Evolutionary conservation across 2,888 invertebrate species (phyloP).

Genomic region (Nasonovia ribisnigri): DNA sequence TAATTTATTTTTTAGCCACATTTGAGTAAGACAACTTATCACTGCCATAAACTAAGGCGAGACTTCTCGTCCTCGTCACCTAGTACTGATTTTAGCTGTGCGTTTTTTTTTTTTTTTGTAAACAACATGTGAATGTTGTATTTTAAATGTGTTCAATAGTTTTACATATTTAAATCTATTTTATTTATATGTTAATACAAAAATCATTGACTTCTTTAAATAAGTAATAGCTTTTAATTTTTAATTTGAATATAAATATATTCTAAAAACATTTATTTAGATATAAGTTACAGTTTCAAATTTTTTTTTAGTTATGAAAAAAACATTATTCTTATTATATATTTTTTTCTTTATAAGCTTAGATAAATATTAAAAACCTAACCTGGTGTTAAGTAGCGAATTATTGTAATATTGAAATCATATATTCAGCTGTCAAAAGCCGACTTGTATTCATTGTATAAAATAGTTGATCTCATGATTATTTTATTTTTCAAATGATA

Average conservation of each 20-base stretch:
- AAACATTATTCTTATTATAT: conserved; percentile 21
- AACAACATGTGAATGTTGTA: conserved; percentile 39
- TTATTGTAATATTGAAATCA: conserved; percentile 43
- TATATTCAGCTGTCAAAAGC: conserved; percentile 27
- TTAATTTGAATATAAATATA: conserved; percentile 31
- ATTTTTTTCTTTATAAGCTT: conserved; percentile 37
- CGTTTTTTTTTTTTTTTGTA: conserved; percentile 30
- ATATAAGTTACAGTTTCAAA: conserved; percentile 18
- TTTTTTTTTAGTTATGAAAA: conserved; percentile 31
- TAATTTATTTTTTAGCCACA: conserved; percentile 53
- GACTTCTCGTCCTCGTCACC: conserved; percentile 30
- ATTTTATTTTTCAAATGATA: conserved; percentile 59
- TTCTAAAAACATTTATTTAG: conserved; percentile 33
- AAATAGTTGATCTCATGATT: conserved; percentile 65
- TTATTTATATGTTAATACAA: conserved; percentile 38
- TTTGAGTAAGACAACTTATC: conserved; percentile 57
- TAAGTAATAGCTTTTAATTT: conserved; percentile 50
- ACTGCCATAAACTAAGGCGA: conserved; percentile 61
- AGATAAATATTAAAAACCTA: conserved; percentile 43
- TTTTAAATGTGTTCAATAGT: conserved; percentile 63
- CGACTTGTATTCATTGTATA: conserved; percentile 62
- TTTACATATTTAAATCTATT: conserved; percentile 55
- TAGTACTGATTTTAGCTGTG: conserved; percentile 62
- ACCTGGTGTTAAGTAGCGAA: conserved; percentile 59
- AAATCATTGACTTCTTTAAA: conserved; percentile 16